A percentile compares a stretch with the other conserved stretches of the same genome.
phyloP scores from a whole-genome alignment of 1,140 invertebrate genomes.

The Yoshiicerus persimilis region DNA sequence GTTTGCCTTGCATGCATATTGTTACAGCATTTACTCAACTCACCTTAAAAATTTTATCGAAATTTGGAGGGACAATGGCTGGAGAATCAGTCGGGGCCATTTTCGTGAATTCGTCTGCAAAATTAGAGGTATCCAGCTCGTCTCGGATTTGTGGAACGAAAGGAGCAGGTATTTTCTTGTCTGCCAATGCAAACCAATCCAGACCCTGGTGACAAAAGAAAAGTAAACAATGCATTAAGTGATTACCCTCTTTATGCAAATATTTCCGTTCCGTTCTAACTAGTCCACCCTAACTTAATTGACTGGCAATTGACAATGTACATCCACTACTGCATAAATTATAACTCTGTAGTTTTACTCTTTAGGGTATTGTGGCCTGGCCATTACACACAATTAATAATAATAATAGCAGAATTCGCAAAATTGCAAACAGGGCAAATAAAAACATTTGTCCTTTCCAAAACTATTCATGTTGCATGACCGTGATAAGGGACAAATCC shows the following conservation, averaged over 20 bases:
- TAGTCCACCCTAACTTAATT: background rate
- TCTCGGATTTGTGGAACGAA: constrained; percentile 77
- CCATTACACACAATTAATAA: background rate
- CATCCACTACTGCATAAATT: too few species aligned
- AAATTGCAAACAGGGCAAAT: background rate
- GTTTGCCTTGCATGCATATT: background rate
- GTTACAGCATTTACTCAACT: background rate
- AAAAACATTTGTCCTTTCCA: background rate
- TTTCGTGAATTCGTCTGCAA: constrained; percentile 92
- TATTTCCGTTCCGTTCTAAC: background rate
- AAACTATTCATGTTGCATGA: background rate
- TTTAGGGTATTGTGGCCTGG: too few species aligned
- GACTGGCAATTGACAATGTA: background rate
- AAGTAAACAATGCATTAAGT: background rate
- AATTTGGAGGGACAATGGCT: constrained; percentile 75
- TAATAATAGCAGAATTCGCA: background rate
- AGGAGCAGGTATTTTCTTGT: constrained; percentile 73
- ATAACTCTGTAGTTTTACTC: too few species aligned
- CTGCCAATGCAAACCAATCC: constrained; percentile 74
- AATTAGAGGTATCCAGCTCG: constrained; percentile 92
- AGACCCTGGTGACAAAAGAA: constrained; percentile 57
- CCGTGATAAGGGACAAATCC: background rate
- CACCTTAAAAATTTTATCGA: constrained; percentile 84
- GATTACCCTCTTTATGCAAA: background rate
- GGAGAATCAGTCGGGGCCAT: constrained; percentile 89